Conservation (phyloP, 2,888 invertebrate species). For the Suillia variegata region DNA sequence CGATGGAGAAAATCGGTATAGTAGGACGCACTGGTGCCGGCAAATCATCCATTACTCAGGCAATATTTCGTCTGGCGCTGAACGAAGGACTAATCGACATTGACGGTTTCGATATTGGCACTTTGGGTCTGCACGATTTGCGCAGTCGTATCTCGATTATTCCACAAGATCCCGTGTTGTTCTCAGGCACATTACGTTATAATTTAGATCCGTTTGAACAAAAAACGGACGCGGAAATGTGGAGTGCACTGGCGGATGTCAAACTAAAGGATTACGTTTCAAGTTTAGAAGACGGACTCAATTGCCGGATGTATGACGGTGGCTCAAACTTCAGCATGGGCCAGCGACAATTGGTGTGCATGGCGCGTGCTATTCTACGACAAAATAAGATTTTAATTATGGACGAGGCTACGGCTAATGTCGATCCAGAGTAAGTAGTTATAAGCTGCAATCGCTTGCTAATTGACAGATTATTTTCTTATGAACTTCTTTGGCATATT, state of each 20-base stretch:
- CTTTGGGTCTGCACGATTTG: conserved; percentile 76
- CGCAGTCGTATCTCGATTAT: conserved; percentile 86
- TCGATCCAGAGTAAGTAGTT: conserved; percentile 75
- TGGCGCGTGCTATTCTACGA: conserved; percentile 82
- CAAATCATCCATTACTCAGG: conserved; percentile 80
- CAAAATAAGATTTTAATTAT: conserved; percentile 81
- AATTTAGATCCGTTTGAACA: conserved; percentile 86
- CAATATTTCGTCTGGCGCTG: conserved; percentile 81
- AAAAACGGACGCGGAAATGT: conserved; percentile 73
- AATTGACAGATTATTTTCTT: background rate
- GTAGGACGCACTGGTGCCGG: conserved; percentile 90
- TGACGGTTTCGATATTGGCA: conserved; percentile 73
- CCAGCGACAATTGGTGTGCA: conserved; percentile 84
- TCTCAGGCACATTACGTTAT: conserved; percentile 79
- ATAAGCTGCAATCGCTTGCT: background rate
- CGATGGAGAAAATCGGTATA: conserved; percentile 72
- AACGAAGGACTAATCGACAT: conserved; percentile 79
- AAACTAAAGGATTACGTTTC: conserved; percentile 74
- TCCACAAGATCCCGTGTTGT: conserved; percentile 90
- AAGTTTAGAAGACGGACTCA: conserved; percentile 66
- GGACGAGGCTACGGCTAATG: conserved; percentile 92
- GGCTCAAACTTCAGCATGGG: conserved; percentile 87
- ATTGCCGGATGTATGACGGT: conserved; percentile 72
- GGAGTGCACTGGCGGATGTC: conserved; percentile 78
- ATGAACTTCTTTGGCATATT: conserved; percentile 23